Evolutionary conservation across 2,888 invertebrate species (phyloP).

Genomic region (Psylliodes chrysocephalus): DNA sequence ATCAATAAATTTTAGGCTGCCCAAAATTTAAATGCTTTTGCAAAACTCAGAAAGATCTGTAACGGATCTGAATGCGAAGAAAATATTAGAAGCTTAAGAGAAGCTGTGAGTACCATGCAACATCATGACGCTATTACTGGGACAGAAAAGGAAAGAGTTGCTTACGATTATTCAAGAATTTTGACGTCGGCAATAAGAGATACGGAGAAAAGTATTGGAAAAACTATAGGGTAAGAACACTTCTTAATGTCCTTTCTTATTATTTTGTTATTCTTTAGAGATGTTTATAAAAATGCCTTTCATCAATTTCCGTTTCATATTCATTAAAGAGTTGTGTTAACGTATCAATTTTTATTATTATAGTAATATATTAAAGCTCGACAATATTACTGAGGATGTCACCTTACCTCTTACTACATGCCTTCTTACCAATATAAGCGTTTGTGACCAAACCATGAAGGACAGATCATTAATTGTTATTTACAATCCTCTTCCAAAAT

Average conservation of each 20-base stretch:
- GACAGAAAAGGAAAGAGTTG: constrained; percentile 85
- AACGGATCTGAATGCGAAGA: constrained; percentile 13
- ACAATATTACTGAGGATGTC: constrained; percentile 37
- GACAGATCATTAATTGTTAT: constrained; percentile 71
- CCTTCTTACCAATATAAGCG: constrained; percentile 77
- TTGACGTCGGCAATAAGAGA: constrained; percentile 9
- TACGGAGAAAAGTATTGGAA: constrained; percentile 32
- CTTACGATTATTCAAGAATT: constrained; percentile 79
- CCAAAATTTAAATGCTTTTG: constrained; percentile 28
- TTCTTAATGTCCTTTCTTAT: too few species aligned
- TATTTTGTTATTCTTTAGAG: too few species aligned
- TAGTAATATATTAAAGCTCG: constrained; percentile 39
- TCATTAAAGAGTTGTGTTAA: too few species aligned
- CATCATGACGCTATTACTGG: constrained; percentile 93
- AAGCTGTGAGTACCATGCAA: constrained; percentile 83
- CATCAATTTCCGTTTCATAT: too few species aligned
- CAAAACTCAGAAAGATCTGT: constrained; percentile 24
- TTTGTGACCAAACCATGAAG: constrained; percentile 73
- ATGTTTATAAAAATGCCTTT: too few species aligned
- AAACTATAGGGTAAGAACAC: constrained; percentile 46
- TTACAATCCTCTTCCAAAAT: constrained; percentile 81
- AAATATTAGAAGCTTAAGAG: constrained; percentile 24
- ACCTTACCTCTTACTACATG: constrained; percentile 66
- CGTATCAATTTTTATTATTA: background rate
- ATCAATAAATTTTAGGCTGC: constrained; percentile 18